Evolutionary conservation across 1,140 invertebrate genomes (phyloP).

Genomic region (Pectinophora gossypiella): DNA sequence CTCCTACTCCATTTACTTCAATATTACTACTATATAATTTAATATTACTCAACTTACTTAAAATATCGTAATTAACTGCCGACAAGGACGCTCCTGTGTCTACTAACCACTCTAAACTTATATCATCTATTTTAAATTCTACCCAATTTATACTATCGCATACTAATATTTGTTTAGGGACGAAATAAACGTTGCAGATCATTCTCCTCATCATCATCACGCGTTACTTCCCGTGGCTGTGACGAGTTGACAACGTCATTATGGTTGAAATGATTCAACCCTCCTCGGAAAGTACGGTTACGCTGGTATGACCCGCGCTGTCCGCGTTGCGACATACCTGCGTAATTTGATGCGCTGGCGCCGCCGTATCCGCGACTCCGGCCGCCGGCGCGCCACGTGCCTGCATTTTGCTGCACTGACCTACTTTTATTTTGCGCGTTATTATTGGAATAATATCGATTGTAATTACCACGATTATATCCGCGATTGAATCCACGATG

Average conservation of each 20-base stretch:
- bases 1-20: not conserved
- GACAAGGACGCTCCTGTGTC: not conserved
- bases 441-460: not conserved
- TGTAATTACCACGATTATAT: not conserved
- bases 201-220: not conserved
- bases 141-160: not conserved
- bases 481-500: no score
- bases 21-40: not conserved
- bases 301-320: not conserved
- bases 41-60: not conserved
- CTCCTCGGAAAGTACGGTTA: not conserved
- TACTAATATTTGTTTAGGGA: not conserved
- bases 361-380: not conserved
- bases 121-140: not conserved
- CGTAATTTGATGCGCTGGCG: not conserved
- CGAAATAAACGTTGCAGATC: not conserved
- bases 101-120: not conserved
- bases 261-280: not conserved
- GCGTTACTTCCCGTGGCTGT: no score
- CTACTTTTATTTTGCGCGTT: not conserved
- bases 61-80: not conserved
- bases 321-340: not conserved
- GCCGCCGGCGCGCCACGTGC: not conserved
- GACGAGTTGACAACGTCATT: no score
- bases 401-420: not conserved